phyloP scores from a whole-genome alignment of 2,797 vertebrate species.

The Brotula barbata region DNA sequence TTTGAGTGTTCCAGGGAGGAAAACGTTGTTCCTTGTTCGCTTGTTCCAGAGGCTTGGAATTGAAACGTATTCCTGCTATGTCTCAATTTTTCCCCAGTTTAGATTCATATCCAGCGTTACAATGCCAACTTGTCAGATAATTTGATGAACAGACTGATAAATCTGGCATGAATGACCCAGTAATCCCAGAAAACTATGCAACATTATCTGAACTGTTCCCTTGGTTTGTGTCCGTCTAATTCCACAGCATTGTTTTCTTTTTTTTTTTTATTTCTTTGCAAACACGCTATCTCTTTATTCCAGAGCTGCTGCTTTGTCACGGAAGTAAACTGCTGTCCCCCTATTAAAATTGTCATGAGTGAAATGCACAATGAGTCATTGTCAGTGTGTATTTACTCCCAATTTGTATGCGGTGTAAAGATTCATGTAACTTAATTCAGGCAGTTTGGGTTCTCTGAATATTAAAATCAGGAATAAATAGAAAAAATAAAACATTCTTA shows the following conservation, averaged over 20 bases:
- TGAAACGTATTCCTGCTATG: not conserved
- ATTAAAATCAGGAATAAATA: constrained; percentile 39
- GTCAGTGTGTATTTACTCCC: constrained; percentile 52
- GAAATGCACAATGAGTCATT: constrained; percentile 38
- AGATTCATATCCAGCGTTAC: constrained; percentile 23
- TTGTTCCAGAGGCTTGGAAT: no score
- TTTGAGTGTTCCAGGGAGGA: constrained; percentile 45
- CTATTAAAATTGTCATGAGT: constrained; percentile 50
- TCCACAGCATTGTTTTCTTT: constrained; percentile 50
- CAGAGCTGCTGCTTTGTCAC: constrained; percentile 44
- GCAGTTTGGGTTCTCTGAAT: constrained; percentile 21
- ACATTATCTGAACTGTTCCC: constrained; percentile 54
- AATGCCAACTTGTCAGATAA: constrained; percentile 36
- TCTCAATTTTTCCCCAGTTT: constrained; percentile 8
- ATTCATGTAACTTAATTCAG: constrained; percentile 37
- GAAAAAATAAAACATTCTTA: constrained; percentile 15
- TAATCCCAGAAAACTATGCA: constrained; percentile 55
- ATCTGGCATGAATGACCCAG: constrained; percentile 62
- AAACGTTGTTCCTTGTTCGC: constrained; percentile 12
- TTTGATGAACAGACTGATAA: constrained; percentile 66
- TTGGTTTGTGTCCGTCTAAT: constrained; percentile 56
- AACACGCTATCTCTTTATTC: constrained; percentile 65
- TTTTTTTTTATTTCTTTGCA: constrained; percentile 55
- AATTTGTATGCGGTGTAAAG: constrained; percentile 45
- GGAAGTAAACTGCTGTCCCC: constrained; percentile 52